Evolutionary conservation across 2,888 invertebrate species (phyloP), one percentile per base, ranked within the genome.

Genomic region (Hoplodrina blanda): DNA sequence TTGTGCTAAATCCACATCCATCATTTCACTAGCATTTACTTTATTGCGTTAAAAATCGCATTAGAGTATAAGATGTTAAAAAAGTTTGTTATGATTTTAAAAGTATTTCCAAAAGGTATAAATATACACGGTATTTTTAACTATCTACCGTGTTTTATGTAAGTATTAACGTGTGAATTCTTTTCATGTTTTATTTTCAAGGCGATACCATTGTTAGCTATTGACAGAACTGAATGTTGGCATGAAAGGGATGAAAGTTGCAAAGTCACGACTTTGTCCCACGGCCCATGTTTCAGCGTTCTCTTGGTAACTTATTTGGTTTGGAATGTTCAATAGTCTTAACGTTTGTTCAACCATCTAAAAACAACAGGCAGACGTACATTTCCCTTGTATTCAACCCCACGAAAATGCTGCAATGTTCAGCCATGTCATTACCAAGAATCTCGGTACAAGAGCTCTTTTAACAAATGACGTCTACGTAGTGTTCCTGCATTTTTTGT

Each of bases 271-370:
- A 74, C 20, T 37, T 50, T 19, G 61, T 57, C 44, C 57, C 41
- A 19, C 25, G 41, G 44, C 25, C 54, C 41, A 11, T 62, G 6
- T 19, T 55, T 60, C 46, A 30, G n/a, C 13, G 37, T 49, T 37
- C 56, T 30, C 30, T 59, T 5, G 5, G 56, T 44, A 56, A 52
- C 60, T 56, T 64, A 52, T 78, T 65, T 66, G 46, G 57, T 66
- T 76, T 33, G 52, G 59, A 49, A 55, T 53, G 49, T 63, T 61
- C 8, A 49, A 46, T 46, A 55, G 44, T 44, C 50, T 49, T 50
- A 59, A 62, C 59, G 72, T 78, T 78, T 78, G 50, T 50, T 71
- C n/a, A n/a, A 6, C 11, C 20, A 41, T 69, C 5, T 61, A 46
- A 55, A 44, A 20, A 11, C 44, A 17, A 49, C 20, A n/a, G 30